phyloP scores from a whole-genome alignment of 2,113 vertebrate genomes.

The Atherinomorus stipes region DNA sequence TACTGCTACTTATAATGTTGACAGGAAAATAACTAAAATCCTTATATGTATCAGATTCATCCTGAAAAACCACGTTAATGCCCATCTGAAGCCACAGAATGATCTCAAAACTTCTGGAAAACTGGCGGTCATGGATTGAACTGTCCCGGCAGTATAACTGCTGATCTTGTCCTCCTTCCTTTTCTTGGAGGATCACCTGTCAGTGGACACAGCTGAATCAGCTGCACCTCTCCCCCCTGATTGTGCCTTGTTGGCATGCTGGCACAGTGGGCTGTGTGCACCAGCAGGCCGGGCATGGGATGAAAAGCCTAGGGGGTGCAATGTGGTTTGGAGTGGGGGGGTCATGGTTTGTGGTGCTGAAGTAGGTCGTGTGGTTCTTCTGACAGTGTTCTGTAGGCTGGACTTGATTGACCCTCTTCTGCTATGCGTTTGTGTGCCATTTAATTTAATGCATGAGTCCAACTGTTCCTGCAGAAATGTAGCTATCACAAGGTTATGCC shows the following conservation, averaged over 20 bases:
- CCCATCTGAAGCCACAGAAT: too few species aligned
- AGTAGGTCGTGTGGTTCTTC: constrained; percentile 45
- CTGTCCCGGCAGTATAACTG: constrained; percentile 1
- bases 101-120: constrained; percentile 8
- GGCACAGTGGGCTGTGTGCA: constrained; percentile 57
- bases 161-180: constrained; percentile 9
- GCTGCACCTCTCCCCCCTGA: constrained; percentile 39
- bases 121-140: constrained; percentile 7
- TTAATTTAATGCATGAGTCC: constrained; percentile 47
- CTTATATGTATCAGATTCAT: neutral
- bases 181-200: constrained; percentile 44
- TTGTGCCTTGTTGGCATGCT: constrained; percentile 59
- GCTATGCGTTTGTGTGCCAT: constrained; percentile 23
- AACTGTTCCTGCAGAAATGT: constrained; percentile 41
- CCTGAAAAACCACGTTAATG: too few species aligned
- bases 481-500: constrained; percentile 43
- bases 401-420: constrained; percentile 45
- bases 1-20: neutral
- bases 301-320: constrained; percentile 61
- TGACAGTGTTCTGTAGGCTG: constrained; percentile 49
- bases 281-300: constrained; percentile 51
- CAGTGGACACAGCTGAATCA: constrained; percentile 63
- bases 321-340: constrained; percentile 29
- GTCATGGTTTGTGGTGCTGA: constrained; percentile 36
- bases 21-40: neutral